Conservation (phyloP, 2,888 invertebrate species). For the Lithophane ornitopus region DNA sequence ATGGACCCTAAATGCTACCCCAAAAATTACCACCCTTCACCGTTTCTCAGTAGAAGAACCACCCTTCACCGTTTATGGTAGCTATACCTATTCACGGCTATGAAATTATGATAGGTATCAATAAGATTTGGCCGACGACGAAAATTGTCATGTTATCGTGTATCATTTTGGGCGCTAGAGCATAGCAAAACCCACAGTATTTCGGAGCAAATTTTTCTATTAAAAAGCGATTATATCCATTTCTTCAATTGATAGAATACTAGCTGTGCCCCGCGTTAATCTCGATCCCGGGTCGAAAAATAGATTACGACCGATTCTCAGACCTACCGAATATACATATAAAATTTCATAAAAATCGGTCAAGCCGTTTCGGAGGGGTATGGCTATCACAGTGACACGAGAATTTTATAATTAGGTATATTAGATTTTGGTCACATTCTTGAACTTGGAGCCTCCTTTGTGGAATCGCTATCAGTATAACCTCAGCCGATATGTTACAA, state of each 20-base stretch:
- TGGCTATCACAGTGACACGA: no score
- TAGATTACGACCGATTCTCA: no score
- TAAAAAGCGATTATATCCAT: background rate
- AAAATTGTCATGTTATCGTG: background rate
- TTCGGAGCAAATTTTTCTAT: background rate
- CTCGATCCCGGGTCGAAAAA: no score
- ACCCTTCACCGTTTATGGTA: background rate
- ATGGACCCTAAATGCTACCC: no score
- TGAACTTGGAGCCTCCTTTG: background rate
- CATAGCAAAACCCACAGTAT: background rate
- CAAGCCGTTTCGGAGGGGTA: no score
- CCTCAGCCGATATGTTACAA: constrained; percentile 52
- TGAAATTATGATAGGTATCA: no score
- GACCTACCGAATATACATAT: no score
- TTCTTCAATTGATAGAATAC: no score
- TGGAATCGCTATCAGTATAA: constrained; percentile 26
- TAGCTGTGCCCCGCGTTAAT: no score
- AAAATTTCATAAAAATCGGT: no score
- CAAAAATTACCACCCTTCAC: background rate
- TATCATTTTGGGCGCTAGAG: background rate
- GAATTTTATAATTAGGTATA: no score
- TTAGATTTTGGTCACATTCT: background rate
- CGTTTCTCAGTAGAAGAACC: background rate
- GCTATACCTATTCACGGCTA: background rate
- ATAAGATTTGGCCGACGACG: background rate